phyloP scores from a whole-genome alignment of 2,797 vertebrate species.

The Neosalanx taihuensis region DNA sequence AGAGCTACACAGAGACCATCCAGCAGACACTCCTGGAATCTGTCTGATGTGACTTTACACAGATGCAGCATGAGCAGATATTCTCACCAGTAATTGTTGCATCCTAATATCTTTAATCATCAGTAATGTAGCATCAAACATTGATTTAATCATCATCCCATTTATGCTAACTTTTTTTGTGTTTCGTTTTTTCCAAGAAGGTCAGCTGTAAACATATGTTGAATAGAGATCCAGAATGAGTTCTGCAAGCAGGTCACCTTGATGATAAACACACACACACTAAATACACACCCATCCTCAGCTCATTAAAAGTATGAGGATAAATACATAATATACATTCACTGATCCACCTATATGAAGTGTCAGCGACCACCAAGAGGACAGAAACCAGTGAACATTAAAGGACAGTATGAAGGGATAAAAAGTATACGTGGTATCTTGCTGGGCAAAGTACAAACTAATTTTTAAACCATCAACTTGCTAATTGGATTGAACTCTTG shows the following conservation, averaged over 20 bases:
- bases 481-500: slow-evolving; percentile 4
- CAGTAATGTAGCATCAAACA: too few relatives aligned
- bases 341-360: neutral
- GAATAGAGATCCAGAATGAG: neutral
- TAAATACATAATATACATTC: neutral
- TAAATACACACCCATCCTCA: neutral
- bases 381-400: too few relatives aligned
- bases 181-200: neutral
- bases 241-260: neutral
- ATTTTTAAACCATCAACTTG: neutral
- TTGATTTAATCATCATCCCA: too few relatives aligned
- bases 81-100: neutral
- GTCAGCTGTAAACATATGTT: neutral
- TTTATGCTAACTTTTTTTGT: too few relatives aligned
- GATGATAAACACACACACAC: neutral
- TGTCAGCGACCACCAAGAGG: too few relatives aligned
- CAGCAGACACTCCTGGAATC: too few relatives aligned
- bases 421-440: neutral
- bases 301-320: neutral
- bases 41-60: neutral
- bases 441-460: neutral
- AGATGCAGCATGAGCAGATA: neutral
- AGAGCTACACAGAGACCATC: too few relatives aligned
- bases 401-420: neutral
- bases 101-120: neutral